A percentile compares a stretch with the other conserved stretches of the same genome.
Evolutionary conservation across 1,140 invertebrate genomes (phyloP).

Genomic region (Macrotrachela quadricornifera): DNA sequence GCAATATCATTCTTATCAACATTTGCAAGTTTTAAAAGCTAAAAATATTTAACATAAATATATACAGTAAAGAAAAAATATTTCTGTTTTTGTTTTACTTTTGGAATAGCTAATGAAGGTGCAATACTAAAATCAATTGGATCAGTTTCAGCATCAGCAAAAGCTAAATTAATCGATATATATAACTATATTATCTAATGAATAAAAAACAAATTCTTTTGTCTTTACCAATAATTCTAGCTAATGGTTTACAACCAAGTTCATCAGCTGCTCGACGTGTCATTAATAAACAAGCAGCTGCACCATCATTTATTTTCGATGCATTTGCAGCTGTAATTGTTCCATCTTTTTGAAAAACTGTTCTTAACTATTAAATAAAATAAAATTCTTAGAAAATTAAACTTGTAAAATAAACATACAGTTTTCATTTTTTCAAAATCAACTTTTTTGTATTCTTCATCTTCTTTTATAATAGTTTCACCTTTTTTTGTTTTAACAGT

Average conservation of each 20-base stretch:
- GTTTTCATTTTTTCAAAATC: slow-evolving; percentile 70
- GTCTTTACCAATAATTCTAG: slow-evolving; percentile 47
- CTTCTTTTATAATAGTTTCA: slow-evolving; percentile 50
- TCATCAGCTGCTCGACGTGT: slow-evolving; percentile 49
- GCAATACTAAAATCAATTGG: slow-evolving; percentile 94
- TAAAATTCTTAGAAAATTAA: background rate
- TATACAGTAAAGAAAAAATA: too few relatives aligned
- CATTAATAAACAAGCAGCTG: slow-evolving; percentile 68
- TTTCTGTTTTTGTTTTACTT: slow-evolving; percentile 32
- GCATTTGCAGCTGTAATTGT: slow-evolving; percentile 81
- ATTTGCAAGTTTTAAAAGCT: slow-evolving; percentile 3
- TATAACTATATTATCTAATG: too few relatives aligned
- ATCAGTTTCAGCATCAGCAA: slow-evolving; percentile 79
- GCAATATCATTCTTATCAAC: background rate
- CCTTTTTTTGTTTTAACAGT: slow-evolving; percentile 43
- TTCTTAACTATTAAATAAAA: slow-evolving; percentile 43
- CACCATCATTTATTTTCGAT: slow-evolving; percentile 89
- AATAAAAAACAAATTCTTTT: background rate
- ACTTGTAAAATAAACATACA: slow-evolving; percentile 46
- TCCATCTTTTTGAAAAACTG: slow-evolving; percentile 90
- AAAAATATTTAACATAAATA: too few relatives aligned
- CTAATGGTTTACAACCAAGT: slow-evolving; percentile 61
- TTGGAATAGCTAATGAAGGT: slow-evolving; percentile 68
- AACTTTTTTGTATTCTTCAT: slow-evolving; percentile 86
- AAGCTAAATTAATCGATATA: slow-evolving; percentile 34